Evolutionary conservation across 2,113 vertebrate species (phyloP).

Genomic region (Pelobates fuscus): DNA sequence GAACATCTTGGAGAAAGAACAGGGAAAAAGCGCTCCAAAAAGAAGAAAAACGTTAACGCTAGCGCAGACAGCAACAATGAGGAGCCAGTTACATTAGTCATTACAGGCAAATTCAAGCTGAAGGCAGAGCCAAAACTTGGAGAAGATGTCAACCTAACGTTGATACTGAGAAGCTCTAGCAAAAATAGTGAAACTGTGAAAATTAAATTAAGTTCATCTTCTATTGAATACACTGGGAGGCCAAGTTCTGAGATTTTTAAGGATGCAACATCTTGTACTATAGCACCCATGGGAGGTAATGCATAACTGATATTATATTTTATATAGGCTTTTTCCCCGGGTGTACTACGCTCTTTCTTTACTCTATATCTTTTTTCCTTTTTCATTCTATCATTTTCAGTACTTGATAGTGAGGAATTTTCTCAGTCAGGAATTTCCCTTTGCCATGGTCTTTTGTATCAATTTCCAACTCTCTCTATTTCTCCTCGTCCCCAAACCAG

Average conservation of each 20-base stretch:
- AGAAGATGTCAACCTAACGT: conserved; percentile 54
- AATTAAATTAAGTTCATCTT: conserved; percentile 57
- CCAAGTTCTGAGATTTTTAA: conserved; percentile 55
- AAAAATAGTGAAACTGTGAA: conserved; percentile 51
- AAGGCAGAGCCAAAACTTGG: conserved; percentile 52
- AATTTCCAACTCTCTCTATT: no score
- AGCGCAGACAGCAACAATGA: conserved; percentile 25
- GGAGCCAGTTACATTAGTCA: conserved; percentile 39
- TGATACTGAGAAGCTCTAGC: conserved; percentile 52
- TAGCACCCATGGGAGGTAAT: conserved; percentile 59
- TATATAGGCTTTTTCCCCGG: no score
- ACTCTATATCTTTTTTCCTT: no score
- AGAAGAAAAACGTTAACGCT: not conserved
- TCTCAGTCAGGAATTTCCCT: no score
- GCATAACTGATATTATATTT: no score
- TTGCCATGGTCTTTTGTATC: no score
- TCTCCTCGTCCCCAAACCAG: no score
- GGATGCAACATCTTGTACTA: conserved; percentile 44
- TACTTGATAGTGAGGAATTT: no score
- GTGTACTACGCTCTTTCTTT: no score
- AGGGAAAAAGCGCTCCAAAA: conserved; percentile 1
- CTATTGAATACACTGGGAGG: conserved; percentile 59
- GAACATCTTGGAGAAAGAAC: not conserved
- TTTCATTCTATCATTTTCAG: no score
- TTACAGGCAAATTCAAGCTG: conserved; percentile 55